A percentile compares a stretch with the other conserved stretches of the same genome.
phyloP scores from a whole-genome alignment of 2,797 vertebrate species.

The Hydrolagus colliei region DNA sequence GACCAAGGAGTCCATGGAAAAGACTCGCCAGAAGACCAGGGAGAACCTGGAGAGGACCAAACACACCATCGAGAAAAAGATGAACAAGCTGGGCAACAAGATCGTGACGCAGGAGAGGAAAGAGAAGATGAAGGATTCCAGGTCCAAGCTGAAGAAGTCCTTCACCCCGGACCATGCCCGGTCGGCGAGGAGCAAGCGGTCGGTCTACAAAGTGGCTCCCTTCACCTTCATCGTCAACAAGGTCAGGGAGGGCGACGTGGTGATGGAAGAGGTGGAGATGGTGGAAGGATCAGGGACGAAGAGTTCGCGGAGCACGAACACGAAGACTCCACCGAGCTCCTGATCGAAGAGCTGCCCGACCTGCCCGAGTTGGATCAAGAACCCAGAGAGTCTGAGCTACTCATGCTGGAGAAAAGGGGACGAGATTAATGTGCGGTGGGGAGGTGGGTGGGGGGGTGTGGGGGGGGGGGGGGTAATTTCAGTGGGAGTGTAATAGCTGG shows the following conservation, averaged over 20 bases:
- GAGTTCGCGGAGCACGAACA: conserved; percentile 62
- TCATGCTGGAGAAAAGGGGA: conserved; percentile 76
- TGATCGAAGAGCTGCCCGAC: conserved; percentile 67
- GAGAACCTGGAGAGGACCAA: conserved; percentile 91
- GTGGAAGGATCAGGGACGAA: conserved; percentile 72
- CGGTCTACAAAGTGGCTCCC: conserved; percentile 89
- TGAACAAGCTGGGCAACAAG: conserved; percentile 82
- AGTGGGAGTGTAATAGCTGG: conserved; percentile 13
- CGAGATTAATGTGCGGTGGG: conserved; percentile 62
- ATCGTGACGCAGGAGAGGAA: conserved; percentile 78
- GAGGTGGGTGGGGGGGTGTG: not conserved
- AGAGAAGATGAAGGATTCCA: conserved; percentile 80
- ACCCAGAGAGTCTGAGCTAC: conserved; percentile 76
- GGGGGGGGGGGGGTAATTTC: not conserved
- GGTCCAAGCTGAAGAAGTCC: conserved; percentile 86
- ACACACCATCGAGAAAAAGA: conserved; percentile 87
- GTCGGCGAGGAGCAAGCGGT: conserved; percentile 80
- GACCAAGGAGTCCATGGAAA: conserved; percentile 86
- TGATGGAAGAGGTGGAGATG: conserved; percentile 90
- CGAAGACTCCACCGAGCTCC: conserved; percentile 56
- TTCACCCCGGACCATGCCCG: conserved; percentile 79
- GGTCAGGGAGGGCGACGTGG: conserved; percentile 76
- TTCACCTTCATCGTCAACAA: conserved; percentile 98
- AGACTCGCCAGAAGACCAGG: conserved; percentile 71
- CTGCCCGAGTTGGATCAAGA: conserved; percentile 70